phyloP scores from a whole-genome alignment of 2,888 invertebrate genomes.

The Eristalis tenax region DNA sequence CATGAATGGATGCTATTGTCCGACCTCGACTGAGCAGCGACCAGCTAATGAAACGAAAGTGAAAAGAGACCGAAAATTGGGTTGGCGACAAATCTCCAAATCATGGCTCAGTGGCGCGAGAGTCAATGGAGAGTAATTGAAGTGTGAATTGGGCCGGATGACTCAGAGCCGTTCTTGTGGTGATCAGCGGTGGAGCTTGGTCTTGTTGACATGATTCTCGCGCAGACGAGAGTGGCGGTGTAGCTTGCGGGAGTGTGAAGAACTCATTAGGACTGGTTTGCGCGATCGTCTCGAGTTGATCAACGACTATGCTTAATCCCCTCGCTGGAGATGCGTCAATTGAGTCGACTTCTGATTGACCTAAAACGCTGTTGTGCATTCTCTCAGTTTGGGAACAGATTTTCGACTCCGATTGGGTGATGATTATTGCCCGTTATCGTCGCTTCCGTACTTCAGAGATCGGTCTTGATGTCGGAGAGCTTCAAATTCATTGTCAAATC shows the following conservation, averaged over 20 bases:
- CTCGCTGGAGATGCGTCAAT: background rate
- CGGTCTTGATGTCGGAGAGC: background rate
- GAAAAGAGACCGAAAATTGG: slow-evolving; percentile 18
- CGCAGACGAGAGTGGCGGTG: background rate
- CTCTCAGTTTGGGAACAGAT: background rate
- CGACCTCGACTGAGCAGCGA: background rate
- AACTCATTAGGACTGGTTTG: background rate
- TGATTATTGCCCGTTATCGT: background rate
- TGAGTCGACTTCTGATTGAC: background rate
- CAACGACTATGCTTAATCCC: background rate
- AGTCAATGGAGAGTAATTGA: slow-evolving; percentile 26
- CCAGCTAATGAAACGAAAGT: slow-evolving; percentile 26
- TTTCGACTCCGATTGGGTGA: background rate
- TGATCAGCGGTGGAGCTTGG: background rate
- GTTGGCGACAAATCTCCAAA: background rate
- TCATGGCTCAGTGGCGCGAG: background rate
- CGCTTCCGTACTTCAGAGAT: background rate
- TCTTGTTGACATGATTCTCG: slow-evolving; percentile 12
- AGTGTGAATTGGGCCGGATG: slow-evolving; percentile 32
- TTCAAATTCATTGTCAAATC: background rate
- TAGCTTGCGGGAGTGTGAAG: background rate
- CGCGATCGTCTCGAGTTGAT: background rate
- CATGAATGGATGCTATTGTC: background rate
- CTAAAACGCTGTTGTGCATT: background rate
- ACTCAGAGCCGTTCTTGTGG: background rate